Percentiles rank a stretch among this genome's conserved stretches.
phyloP scores from a whole-genome alignment of 2,797 vertebrate genomes.

The Enteromius anoplus region DNA sequence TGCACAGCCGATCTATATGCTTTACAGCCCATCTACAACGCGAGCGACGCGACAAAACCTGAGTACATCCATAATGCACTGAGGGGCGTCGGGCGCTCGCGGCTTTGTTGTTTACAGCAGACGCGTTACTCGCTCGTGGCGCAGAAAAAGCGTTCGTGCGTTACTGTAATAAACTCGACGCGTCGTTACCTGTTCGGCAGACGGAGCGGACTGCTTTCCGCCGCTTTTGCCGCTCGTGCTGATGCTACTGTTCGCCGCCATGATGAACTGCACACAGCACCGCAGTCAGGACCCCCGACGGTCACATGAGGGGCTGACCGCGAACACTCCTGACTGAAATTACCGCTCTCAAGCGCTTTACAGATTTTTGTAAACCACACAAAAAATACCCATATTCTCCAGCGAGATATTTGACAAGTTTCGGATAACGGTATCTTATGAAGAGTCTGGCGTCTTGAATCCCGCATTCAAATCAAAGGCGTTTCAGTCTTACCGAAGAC shows the following conservation, averaged over 20 bases:
- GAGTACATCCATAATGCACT: neutral
- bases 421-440: neutral
- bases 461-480: neutral
- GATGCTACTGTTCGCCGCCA: slow-evolving; percentile 81
- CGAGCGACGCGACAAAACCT: neutral
- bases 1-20: neutral
- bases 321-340: slow-evolving; percentile 45
- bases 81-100: neutral
- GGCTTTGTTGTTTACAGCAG: neutral
- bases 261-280: slow-evolving; percentile 75
- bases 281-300: slow-evolving; percentile 51
- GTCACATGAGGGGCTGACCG: slow-evolving; percentile 28
- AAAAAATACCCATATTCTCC: neutral
- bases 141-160: neutral
- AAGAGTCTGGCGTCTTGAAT: neutral
- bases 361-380: neutral
- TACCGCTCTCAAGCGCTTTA: neutral
- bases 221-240: slow-evolving; percentile 74
- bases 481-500: neutral
- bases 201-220: slow-evolving; percentile 75
- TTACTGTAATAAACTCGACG: too few species aligned
- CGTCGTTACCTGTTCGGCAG: slow-evolving; percentile 78
- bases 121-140: neutral
- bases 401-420: neutral
- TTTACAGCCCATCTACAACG: neutral